Evolutionary conservation across 2,888 invertebrate genomes (phyloP).

Genomic region (Agrilus mali): DNA sequence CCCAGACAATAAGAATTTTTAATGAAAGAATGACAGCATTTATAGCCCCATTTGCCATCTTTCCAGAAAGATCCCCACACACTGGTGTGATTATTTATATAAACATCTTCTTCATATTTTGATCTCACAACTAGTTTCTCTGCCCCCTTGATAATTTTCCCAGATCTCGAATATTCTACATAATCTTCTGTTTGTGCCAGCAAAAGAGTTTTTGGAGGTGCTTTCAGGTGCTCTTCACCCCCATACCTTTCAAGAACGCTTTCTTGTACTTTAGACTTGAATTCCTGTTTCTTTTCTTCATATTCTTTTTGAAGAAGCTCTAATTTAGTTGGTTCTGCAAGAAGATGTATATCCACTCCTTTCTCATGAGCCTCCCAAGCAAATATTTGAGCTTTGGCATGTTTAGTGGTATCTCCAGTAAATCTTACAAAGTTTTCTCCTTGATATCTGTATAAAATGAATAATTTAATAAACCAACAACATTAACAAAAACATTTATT

Average conservation of each 20-base stretch:
- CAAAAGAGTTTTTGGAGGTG: constrained; percentile 76
- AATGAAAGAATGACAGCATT: constrained; percentile 87
- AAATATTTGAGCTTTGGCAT: constrained; percentile 86
- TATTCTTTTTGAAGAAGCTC: constrained; percentile 85
- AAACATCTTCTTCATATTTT: constrained; percentile 89
- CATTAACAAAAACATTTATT: not conserved
- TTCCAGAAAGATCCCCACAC: constrained; percentile 97
- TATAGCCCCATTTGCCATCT: constrained; percentile 89
- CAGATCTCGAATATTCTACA: constrained; percentile 88
- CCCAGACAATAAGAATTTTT: constrained; percentile 85
- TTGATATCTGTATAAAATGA: constrained; percentile 43
- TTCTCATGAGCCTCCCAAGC: constrained; percentile 94
- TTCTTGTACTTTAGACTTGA: constrained; percentile 74
- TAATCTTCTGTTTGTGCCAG: constrained; percentile 94
- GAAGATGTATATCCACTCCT: constrained; percentile 86
- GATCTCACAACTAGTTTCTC: constrained; percentile 77
- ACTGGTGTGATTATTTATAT: constrained; percentile 83
- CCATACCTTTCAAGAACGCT: constrained; percentile 88
- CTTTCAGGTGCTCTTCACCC: constrained; percentile 82
- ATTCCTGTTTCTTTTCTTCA: constrained; percentile 76
- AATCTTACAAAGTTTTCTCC: constrained; percentile 96
- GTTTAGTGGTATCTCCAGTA: constrained; percentile 84
- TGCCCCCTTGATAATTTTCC: constrained; percentile 74
- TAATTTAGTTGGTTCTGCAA: constrained; percentile 96
- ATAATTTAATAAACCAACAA: not conserved